A percentile compares a stretch with the other conserved stretches of the same genome.
phyloP scores from a whole-genome alignment of 2,888 invertebrate genomes.

The Pheosia tremula region DNA sequence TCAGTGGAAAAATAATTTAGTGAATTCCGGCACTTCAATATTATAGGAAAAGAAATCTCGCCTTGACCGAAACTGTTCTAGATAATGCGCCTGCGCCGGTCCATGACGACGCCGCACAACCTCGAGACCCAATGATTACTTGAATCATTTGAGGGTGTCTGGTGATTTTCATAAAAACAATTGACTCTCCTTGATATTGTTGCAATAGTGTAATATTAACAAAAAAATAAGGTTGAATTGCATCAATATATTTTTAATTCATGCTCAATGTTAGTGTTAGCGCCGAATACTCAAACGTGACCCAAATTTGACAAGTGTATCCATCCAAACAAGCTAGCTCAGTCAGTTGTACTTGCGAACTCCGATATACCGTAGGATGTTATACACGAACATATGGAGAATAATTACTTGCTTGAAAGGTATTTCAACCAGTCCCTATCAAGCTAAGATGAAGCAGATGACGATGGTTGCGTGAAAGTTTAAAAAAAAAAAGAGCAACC shows the following conservation, averaged over 20 bases:
- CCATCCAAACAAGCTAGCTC: too few species aligned
- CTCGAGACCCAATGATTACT: constrained; percentile 21
- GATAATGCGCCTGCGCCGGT: constrained; percentile 29
- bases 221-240: background rate
- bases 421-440: too few species aligned
- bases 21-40: constrained; percentile 20
- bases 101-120: constrained; percentile 39
- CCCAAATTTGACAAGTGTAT: too few species aligned
- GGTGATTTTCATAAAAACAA: constrained; percentile 4
- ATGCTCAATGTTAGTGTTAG: too few species aligned
- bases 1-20: constrained; percentile 14
- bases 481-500: too few species aligned
- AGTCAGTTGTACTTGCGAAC: too few species aligned
- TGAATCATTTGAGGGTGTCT: constrained; percentile 22
- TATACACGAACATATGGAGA: too few species aligned
- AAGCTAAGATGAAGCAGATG: too few species aligned
- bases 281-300: too few species aligned
- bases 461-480: too few species aligned
- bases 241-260: background rate
- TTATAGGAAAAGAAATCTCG: constrained; percentile 38
- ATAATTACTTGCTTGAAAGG: too few species aligned
- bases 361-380: too few species aligned
- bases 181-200: constrained; percentile 7
- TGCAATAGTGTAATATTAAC: constrained; percentile 7
- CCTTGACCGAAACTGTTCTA: constrained; percentile 43